Conservation (phyloP, 2,113 vertebrate species). For the Elephas maximus region DNA sequence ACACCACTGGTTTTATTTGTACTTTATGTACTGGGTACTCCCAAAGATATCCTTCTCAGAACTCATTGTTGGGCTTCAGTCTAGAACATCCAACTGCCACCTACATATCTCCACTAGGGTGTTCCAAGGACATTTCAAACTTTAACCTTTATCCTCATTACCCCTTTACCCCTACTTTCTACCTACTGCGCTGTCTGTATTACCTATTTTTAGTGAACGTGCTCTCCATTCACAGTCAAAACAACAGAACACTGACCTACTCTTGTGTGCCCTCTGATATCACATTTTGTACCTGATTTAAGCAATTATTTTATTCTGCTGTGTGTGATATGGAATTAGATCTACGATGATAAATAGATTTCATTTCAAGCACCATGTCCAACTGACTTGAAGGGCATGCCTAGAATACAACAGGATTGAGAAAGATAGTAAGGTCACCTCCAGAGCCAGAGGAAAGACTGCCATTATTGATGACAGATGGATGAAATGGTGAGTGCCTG, state of each 20-base stretch:
- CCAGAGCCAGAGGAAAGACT: neutral
- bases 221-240: neutral
- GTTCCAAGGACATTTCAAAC: neutral
- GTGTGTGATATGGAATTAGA: neutral
- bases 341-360: neutral
- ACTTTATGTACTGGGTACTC: neutral
- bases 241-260: neutral
- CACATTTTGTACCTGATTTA: neutral
- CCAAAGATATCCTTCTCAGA: neutral
- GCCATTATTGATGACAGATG: neutral
- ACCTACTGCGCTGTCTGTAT: neutral
- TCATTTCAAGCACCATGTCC: neutral
- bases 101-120: neutral
- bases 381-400: neutral
- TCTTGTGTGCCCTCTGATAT: neutral
- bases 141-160: neutral
- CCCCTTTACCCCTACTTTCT: neutral
- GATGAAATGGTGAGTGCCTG: neutral
- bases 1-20: neutral
- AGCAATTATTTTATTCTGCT: constrained; percentile 25
- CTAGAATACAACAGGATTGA: neutral
- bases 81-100: neutral
- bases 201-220: neutral
- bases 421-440: neutral
- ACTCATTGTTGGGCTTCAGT: neutral